Evolutionary conservation across 1,140 invertebrate genomes (phyloP), one percentile per base, ranked within the genome.

Genomic region (Maconellicoccus hirsutus): DNA sequence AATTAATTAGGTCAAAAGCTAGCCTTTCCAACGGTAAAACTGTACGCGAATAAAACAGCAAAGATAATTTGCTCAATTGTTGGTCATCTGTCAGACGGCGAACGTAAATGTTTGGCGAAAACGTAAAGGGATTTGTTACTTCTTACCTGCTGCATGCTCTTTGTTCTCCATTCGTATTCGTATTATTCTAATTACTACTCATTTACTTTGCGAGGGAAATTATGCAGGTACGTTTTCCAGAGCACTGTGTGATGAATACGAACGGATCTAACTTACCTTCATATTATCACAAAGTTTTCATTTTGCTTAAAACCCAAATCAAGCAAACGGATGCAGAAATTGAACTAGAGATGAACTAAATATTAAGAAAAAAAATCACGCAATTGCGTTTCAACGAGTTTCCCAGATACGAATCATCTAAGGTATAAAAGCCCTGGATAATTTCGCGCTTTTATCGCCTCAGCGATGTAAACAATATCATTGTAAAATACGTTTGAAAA

Each of bases 1-100:
- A 52, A 52, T 52, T 52, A 52, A 52, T 52, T 52, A 52, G 42
- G 42, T 52, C 42, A 52, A 52, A 52, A 52, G 42, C 42, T 52
- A 52, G 42, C 42, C 42, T 16, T 52, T 33, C 29, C 29, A 33
- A 33, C 29, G 42, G 16, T 52, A 52, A 52, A 52, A 52, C 12
- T 52, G n/a, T 52, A 52, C 16, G n/a, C 4, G 42, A 52, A 19
- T 52, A 52, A 52, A 52, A 52, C 42, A 16, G 42, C 42, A 52
- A 38, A 52, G 42, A 52, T 52, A 52, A 52, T 52, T 52, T 52
- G 42, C 42, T 52, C 42, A 19, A 52, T 52, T 52, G 42, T 52
- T 52, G 42, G 42, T 52, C 42, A 52, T 52, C 42, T 19, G 42
- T 52, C 42, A 52, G 42, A 16, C 42, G 42, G 3, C 16, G 42